These are phyloP conservation scores for Seison nebaliae DNA, from an alignment of 1,140 invertebrate genomes.

Conservation along the genomic window DNA sequence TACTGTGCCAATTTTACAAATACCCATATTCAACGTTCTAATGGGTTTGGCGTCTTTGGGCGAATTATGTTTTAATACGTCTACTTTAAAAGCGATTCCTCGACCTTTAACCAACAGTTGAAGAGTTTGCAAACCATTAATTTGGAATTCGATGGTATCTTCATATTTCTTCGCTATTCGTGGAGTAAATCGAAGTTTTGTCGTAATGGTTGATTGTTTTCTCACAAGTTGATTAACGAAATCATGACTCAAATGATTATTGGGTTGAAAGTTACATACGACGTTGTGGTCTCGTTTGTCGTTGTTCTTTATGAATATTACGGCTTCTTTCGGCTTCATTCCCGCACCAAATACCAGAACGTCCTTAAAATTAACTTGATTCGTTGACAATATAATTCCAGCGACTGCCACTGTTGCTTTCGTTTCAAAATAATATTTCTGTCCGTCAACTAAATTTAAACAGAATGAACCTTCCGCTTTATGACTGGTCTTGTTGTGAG, in stretches of 20 bases:
- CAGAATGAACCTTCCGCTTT: too few species aligned
- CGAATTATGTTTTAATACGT: constrained; percentile 21
- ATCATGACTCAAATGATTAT: constrained; percentile 18
- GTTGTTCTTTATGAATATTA: constrained; percentile 22
- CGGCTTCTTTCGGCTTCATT: constrained; percentile 17
- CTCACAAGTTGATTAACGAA: constrained; percentile 22
- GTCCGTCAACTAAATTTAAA: too few species aligned
- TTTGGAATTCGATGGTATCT: constrained; percentile 23
- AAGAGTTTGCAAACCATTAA: constrained; percentile 25
- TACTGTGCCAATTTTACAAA: constrained; percentile 15
- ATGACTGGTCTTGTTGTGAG: too few species aligned
- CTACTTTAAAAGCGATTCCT: constrained; percentile 22
- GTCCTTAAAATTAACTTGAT: too few species aligned
- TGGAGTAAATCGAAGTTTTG: constrained; percentile 24
- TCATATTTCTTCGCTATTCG: constrained; percentile 21
- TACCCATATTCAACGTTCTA: constrained; percentile 21
- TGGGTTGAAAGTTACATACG: constrained; percentile 22
- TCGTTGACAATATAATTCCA: too few species aligned
- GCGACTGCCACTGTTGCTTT: too few species aligned
- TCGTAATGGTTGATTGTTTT: constrained; percentile 16
- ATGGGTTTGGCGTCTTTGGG: constrained; percentile 18
- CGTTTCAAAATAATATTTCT: too few species aligned
- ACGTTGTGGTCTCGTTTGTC: constrained; percentile 25
- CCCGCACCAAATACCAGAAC: too few species aligned
- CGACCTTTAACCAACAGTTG: constrained; percentile 20